Percentiles rank a stretch among this genome's conserved stretches.
phyloP scores from a whole-genome alignment of 2,797 vertebrate genomes.

The Pteropus rufus region DNA sequence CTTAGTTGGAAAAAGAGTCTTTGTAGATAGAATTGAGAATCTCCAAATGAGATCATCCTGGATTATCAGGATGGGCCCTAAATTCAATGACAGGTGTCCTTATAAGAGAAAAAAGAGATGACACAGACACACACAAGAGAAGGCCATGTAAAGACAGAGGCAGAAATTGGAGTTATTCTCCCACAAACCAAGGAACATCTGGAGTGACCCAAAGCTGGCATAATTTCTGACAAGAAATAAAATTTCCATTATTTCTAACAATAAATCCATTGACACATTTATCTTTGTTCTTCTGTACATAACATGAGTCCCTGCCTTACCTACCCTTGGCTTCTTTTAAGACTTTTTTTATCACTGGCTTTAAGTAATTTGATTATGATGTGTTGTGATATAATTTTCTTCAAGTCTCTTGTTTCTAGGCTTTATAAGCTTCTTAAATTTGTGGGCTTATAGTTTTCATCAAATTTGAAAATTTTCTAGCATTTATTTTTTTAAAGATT shows the following conservation, averaged over 20 bases:
- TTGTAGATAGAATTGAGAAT: neutral
- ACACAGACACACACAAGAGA: neutral
- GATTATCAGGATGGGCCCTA: neutral
- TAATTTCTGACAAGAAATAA: constrained; percentile 4
- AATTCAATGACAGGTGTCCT: neutral
- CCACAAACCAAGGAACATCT: neutral
- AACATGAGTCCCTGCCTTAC: neutral
- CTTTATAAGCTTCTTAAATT: neutral
- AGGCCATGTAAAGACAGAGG: neutral
- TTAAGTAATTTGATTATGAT: neutral
- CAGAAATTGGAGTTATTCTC: neutral
- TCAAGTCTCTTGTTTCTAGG: neutral
- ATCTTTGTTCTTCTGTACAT: neutral
- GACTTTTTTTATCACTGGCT: neutral
- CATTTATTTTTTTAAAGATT: neutral
- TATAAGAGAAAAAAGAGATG: neutral
- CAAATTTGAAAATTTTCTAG: neutral
- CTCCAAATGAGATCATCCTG: neutral
- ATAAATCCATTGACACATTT: neutral
- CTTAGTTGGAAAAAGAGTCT: neutral
- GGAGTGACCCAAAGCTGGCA: neutral
- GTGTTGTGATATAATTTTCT: neutral
- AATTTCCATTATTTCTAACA: neutral
- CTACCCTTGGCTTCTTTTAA: neutral
- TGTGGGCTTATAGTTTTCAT: neutral